Conservation (phyloP, 2,113 vertebrate species). For the Puntigrus tetrazona region DNA sequence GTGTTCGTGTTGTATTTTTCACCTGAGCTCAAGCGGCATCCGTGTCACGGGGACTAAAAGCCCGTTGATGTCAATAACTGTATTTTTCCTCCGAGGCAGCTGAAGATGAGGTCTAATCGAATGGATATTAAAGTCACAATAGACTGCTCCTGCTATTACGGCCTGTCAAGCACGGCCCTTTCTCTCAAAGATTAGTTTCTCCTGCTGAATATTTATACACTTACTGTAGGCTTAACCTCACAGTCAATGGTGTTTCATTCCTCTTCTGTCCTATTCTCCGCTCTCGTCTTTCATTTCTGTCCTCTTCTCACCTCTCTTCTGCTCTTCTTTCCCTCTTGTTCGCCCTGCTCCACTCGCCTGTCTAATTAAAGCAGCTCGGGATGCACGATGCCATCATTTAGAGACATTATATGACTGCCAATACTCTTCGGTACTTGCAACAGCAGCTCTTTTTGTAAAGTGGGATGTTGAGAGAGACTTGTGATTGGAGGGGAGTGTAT, state of each 20-base stretch:
- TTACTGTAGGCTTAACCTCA: conserved; percentile 57
- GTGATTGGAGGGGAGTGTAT: neutral
- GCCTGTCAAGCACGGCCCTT: conserved; percentile 71
- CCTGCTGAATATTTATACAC: conserved; percentile 76
- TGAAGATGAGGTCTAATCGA: conserved; percentile 74
- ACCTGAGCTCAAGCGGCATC: conserved; percentile 26
- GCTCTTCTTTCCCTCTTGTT: conserved; percentile 1
- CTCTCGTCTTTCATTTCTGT: neutral
- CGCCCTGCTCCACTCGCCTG: neutral
- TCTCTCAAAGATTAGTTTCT: conserved; percentile 70
- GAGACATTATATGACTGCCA: neutral
- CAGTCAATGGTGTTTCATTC: conserved; percentile 20
- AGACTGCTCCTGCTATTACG: conserved; percentile 74
- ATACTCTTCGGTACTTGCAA: neutral
- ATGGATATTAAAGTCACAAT: conserved; percentile 78
- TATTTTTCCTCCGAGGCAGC: conserved; percentile 68
- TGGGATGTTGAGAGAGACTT: neutral
- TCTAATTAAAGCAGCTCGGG: neutral
- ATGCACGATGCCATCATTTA: neutral
- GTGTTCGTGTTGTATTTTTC: conserved; percentile 15
- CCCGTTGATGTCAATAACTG: conserved; percentile 68
- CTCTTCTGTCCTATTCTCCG: conserved; percentile 46
- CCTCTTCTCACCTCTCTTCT: conserved; percentile 20
- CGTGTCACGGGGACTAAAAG: conserved; percentile 56
- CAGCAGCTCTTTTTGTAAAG: neutral